Conservation (phyloP, 2,888 invertebrate species). For the Anorthoa munda region DNA sequence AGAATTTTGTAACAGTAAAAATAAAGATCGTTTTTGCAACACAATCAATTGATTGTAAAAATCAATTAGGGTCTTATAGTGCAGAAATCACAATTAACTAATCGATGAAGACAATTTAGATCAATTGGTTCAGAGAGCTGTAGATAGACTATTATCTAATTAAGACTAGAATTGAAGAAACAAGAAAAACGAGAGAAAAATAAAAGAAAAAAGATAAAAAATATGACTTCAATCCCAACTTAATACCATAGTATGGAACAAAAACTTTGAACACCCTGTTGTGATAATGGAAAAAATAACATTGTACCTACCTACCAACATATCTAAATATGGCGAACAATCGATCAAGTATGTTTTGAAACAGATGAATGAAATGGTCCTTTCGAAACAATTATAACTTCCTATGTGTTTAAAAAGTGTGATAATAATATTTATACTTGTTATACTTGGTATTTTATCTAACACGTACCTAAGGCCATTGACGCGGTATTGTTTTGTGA, state of each 20-base stretch:
- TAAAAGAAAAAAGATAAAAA: conserved; percentile 29
- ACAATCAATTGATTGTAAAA: conserved; percentile 77
- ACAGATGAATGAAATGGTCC: neutral
- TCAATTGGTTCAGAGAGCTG: conserved; percentile 48
- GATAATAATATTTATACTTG: conserved; percentile 24
- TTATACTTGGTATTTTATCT: neutral
- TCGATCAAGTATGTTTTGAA: conserved; percentile 12
- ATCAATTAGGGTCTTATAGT: conserved; percentile 31
- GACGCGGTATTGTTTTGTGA: neutral
- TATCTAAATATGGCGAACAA: neutral
- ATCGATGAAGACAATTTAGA: conserved; percentile 47
- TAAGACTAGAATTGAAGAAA: conserved; percentile 38
- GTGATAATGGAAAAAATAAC: conserved; percentile 43
- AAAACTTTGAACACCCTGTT: conserved; percentile 23
- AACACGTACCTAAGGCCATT: neutral
- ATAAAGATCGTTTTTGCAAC: conserved; percentile 76
- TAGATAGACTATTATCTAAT: conserved; percentile 30
- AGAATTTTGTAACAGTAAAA: conserved; percentile 34
- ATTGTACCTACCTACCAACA: neutral
- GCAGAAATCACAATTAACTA: conserved; percentile 50
- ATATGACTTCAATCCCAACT: conserved; percentile 63
- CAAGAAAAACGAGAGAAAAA: conserved; percentile 37
- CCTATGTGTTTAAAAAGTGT: neutral
- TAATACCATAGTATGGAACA: conserved; percentile 40
- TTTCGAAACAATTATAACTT: conserved; percentile 12